Evolutionary conservation across 1,140 invertebrate species (phyloP).

Genomic region (Leptoteleia sp.): DNA sequence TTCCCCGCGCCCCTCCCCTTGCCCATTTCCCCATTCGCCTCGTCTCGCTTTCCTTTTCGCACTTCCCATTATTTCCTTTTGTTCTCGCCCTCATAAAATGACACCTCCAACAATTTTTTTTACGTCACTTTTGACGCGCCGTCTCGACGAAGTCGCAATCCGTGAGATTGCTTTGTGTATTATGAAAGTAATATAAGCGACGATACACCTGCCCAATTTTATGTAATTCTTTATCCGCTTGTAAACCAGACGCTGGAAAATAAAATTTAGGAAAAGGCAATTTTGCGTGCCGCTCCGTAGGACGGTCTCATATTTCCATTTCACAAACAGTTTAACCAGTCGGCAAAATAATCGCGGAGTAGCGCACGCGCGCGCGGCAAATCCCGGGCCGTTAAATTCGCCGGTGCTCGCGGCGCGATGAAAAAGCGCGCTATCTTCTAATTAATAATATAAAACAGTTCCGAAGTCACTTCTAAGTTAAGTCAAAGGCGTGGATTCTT

Average conservation of each 20-base stretch:
- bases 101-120: conserved; percentile 34
- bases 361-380: neutral
- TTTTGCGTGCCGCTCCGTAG: conserved; percentile 9
- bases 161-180: conserved; percentile 54
- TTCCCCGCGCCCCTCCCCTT: too few species aligned
- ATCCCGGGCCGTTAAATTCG: too few species aligned
- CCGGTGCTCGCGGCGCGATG: too few species aligned
- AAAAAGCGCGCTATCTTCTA: neutral
- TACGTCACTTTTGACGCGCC: conserved; percentile 20
- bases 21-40: too few species aligned
- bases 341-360: conserved; percentile 8
- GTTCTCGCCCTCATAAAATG: conserved; percentile 2
- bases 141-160: conserved; percentile 20
- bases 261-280: conserved; percentile 43
- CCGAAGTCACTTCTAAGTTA: neutral
- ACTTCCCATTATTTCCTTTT: conserved; percentile 1
- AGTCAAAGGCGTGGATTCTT: conserved; percentile 17
- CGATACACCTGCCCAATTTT: conserved; percentile 44
- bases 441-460: conserved; percentile 5
- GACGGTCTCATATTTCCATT: conserved; percentile 4
- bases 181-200: conserved; percentile 47
- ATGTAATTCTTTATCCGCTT: conserved; percentile 42
- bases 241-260: conserved; percentile 40
- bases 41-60: too few species aligned
- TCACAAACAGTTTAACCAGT: conserved; percentile 19